phyloP scores from a whole-genome alignment of 2,113 vertebrate species.

The Neopipo cinnamomea region DNA sequence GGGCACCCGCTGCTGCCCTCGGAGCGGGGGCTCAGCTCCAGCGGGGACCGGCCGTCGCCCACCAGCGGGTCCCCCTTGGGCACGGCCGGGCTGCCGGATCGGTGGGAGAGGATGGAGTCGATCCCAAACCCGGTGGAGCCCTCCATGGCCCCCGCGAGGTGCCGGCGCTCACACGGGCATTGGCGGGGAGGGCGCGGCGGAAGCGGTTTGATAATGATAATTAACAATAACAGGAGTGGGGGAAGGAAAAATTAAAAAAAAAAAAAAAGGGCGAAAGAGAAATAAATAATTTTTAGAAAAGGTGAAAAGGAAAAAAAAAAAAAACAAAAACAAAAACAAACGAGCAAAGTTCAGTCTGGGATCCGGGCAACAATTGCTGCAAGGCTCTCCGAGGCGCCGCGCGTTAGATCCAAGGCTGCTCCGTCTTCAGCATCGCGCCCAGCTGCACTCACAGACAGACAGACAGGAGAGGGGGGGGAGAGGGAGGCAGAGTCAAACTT shows the following conservation, averaged over 20 bases:
- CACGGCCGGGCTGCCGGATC: slow-evolving; percentile 87
- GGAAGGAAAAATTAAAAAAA: not conserved
- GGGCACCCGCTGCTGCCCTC: slow-evolving; percentile 92
- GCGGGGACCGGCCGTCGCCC: slow-evolving; percentile 87
- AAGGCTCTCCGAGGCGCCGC: slow-evolving; percentile 43
- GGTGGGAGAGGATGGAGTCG: slow-evolving; percentile 95
- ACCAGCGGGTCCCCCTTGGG: slow-evolving; percentile 88
- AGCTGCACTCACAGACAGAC: slow-evolving; percentile 52
- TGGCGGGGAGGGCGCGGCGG: slow-evolving; percentile 70
- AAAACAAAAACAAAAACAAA: not conserved
- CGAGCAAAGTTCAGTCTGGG: slow-evolving; percentile 68
- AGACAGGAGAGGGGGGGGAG: slow-evolving; percentile 35
- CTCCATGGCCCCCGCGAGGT: slow-evolving; percentile 86
- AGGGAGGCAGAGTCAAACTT: slow-evolving; percentile 59
- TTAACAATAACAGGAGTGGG: not conserved
- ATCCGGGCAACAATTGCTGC: slow-evolving; percentile 56
- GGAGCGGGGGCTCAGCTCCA: slow-evolving; percentile 92
- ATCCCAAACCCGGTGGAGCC: slow-evolving; percentile 97
- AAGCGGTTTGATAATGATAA: slow-evolving; percentile 26
- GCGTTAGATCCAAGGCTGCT: slow-evolving; percentile 75
- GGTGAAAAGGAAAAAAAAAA: not conserved
- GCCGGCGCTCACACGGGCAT: slow-evolving; percentile 67
- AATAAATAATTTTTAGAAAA: not conserved
- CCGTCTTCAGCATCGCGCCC: slow-evolving; percentile 65
- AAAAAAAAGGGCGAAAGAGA: not conserved